Percentiles rank a stretch among this genome's conserved stretches.
These are phyloP conservation scores for Prunella himalayana DNA, from an alignment of 2,113 vertebrate genomes.

Conservation along the genomic window DNA sequence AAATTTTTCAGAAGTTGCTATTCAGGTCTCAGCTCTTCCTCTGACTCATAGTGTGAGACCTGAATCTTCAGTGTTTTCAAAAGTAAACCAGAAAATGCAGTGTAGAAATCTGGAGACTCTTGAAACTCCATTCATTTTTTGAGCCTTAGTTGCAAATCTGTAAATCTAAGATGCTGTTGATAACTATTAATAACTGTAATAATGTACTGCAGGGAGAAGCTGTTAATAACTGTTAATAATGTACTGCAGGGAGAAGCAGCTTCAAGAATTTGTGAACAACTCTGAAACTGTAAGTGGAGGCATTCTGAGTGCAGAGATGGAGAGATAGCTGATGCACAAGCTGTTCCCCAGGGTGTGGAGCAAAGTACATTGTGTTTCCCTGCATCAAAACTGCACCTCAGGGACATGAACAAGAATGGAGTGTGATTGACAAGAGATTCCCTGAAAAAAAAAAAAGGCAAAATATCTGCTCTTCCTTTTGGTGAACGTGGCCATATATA, in stretches of 20 bases:
- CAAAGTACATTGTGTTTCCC: neutral
- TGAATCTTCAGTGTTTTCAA: neutral
- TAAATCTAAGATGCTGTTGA: neutral
- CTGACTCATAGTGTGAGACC: neutral
- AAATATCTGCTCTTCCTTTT: neutral
- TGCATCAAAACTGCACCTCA: neutral
- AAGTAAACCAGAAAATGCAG: neutral
- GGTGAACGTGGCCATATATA: neutral
- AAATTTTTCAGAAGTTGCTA: neutral
- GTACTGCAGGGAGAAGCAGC: neutral
- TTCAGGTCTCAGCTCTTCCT: neutral
- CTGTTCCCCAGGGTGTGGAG: neutral
- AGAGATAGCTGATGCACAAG: neutral
- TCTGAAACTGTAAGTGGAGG: neutral
- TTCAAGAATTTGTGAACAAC: neutral
- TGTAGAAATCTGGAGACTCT: neutral
- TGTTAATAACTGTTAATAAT: neutral
- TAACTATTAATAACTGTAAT: neutral
- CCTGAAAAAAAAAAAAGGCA: neutral
- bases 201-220: neutral
- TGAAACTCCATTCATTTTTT: neutral
- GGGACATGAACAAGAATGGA: neutral
- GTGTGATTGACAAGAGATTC: neutral
- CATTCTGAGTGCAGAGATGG: neutral
- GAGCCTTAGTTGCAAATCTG: neutral